Conservation (phyloP, 2,797 vertebrate species). For the Malurus splendens region DNA sequence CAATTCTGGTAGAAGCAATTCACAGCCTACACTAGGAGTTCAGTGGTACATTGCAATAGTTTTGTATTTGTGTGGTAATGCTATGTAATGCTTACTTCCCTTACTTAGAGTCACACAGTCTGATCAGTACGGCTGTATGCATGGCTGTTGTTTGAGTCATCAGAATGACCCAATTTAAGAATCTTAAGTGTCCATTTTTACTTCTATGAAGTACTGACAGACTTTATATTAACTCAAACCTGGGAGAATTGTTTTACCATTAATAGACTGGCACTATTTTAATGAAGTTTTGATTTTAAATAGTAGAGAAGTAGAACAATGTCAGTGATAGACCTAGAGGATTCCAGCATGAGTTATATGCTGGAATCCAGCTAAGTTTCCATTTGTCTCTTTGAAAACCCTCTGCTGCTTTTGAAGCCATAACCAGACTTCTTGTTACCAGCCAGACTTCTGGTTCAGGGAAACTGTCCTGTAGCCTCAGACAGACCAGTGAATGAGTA, state of each 20-base stretch:
- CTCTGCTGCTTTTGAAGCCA: neutral
- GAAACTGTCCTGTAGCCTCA: neutral
- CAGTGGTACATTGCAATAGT: neutral
- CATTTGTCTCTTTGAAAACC: neutral
- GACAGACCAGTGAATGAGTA: neutral
- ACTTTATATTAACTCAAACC: neutral
- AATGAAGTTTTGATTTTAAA: neutral
- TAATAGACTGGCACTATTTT: neutral
- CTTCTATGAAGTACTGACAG: neutral
- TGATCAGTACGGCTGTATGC: neutral
- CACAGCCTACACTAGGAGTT: neutral
- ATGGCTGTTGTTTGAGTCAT: neutral
- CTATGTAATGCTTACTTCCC: neutral
- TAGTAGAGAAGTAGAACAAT: neutral
- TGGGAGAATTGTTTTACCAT: neutral
- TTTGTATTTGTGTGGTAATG: neutral
- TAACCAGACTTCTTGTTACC: neutral
- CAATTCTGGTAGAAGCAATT: neutral
- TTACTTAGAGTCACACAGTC: neutral
- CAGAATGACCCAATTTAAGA: neutral
- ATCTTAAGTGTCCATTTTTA: neutral
- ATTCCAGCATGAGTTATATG: accelerated
- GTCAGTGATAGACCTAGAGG: neutral
- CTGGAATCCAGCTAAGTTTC: neutral
- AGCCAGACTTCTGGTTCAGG: too few relatives aligned